These are phyloP conservation scores for Coluber constrictor DNA, from an alignment of 2,797 vertebrate genomes.

Conservation along the genomic window DNA sequence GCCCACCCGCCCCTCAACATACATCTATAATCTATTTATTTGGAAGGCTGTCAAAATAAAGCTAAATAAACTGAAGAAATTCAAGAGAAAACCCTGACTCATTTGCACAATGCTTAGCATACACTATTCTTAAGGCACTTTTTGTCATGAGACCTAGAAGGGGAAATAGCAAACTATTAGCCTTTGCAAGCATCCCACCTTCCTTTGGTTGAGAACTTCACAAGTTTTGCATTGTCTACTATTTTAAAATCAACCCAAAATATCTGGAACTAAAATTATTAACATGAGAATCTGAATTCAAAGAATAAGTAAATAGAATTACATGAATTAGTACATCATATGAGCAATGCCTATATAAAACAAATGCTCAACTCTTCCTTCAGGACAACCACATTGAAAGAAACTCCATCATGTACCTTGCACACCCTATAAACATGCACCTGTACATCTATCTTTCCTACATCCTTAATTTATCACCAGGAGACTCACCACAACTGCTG, in stretches of 20 bases:
- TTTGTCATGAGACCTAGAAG: background rate
- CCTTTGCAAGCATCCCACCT: background rate
- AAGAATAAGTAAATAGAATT: background rate
- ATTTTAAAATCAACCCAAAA: background rate
- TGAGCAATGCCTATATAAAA: background rate
- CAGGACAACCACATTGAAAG: background rate
- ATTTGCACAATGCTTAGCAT: background rate
- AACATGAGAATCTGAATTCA: background rate
- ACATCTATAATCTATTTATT: background rate
- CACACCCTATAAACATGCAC: background rate
- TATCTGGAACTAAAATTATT: background rate
- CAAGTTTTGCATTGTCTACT: background rate
- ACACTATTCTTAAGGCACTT: background rate
- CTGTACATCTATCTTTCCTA: background rate
- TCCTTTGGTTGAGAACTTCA: background rate
- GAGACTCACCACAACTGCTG: slow-evolving; percentile 88
- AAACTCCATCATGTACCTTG: background rate
- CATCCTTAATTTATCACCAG: background rate
- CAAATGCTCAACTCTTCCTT: background rate
- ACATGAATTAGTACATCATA: background rate
- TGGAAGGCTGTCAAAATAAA: background rate
- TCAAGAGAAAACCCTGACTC: background rate
- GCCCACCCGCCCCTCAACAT: too few relatives aligned
- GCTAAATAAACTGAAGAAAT: background rate
- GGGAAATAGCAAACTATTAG: background rate